Base-by-base conservation (phyloP, 2,113 vertebrate species). In the Hemicordylus capensis region DNA sequence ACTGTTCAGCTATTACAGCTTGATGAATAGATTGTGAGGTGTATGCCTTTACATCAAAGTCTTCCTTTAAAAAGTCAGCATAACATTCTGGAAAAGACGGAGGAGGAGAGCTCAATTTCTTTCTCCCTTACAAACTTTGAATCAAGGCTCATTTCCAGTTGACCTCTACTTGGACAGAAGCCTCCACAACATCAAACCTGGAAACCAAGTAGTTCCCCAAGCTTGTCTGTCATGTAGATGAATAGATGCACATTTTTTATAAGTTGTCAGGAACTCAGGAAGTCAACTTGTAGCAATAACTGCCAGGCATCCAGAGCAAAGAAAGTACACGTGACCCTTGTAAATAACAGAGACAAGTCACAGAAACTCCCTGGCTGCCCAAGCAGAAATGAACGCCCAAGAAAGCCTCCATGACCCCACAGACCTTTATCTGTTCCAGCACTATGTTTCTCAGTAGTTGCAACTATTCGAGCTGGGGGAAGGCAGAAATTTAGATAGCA, bases 11-110 rank as follows among this genome's bases (percentile, higher is more conserved):
- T 83, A 99, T 98, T 84, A 99, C 94, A 85, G 98, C 98, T 94
- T 97, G 98, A 91, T 99, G 98, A 88, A 99, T 98, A 34, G 97
- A 98, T 77, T 98, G 98, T 3, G 98, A 98, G 4, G 99, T 98
- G 46, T 99, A 99, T 2, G 96, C 97, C 95, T 99, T 99, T 80
- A 98, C 98, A 90, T 99, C 99, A 88, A 99, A 99, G 59, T 97
- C 97, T 76, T 98, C 97, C 4, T 91, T 94, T 90, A 98, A 95
- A 94, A 99, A 99, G 59, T 98, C 98, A 5, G 92, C 64, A 1
- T 98, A 99, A 91, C 97, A 98, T n/a, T 98, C 99, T 99, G 93
- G 8, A 91, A 84, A 84, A 90, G 12, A 88, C 54, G 22, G 17
- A n/a, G 67, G 37, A 22, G 7, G 20, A 4, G 34, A 19, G 37